Percentiles rank a stretch among this genome's conserved stretches.
Conservation (phyloP, 1,140 invertebrate species). For the Gryllus bimaculatus region DNA sequence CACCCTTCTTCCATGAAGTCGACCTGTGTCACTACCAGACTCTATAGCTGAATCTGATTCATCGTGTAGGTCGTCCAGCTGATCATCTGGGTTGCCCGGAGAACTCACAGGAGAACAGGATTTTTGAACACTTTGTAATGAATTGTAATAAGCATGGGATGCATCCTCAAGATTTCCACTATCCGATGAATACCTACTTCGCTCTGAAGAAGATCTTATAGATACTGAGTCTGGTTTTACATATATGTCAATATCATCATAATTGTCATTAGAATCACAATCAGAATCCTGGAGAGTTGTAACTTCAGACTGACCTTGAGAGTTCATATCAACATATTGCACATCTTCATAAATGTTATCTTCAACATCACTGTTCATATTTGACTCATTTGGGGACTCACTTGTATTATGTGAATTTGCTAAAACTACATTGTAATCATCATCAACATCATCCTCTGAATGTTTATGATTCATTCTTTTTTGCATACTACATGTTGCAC, state of each 20-base stretch:
- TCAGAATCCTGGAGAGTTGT: background rate
- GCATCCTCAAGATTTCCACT: background rate
- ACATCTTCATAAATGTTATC: conserved; percentile 2
- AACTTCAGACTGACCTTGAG: background rate
- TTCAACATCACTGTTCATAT: background rate
- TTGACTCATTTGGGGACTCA: no score
- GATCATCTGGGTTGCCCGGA: background rate
- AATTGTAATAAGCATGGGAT: conserved; percentile 1
- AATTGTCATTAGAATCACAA: background rate
- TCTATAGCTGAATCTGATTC: background rate
- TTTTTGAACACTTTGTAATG: background rate
- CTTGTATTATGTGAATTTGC: no score
- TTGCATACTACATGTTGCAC: background rate
- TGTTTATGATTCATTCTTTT: no score
- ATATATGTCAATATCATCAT: background rate
- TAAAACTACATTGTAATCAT: no score
- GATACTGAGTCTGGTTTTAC: background rate
- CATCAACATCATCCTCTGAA: no score
- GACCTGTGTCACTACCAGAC: background rate
- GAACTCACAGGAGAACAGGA: background rate
- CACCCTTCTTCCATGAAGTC: background rate
- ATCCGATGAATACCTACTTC: background rate
- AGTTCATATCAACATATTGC: background rate
- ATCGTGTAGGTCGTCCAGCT: background rate
- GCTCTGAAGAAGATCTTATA: background rate